Base-by-base conservation (phyloP, 2,113 vertebrate species). In the Dromas ardeola region DNA sequence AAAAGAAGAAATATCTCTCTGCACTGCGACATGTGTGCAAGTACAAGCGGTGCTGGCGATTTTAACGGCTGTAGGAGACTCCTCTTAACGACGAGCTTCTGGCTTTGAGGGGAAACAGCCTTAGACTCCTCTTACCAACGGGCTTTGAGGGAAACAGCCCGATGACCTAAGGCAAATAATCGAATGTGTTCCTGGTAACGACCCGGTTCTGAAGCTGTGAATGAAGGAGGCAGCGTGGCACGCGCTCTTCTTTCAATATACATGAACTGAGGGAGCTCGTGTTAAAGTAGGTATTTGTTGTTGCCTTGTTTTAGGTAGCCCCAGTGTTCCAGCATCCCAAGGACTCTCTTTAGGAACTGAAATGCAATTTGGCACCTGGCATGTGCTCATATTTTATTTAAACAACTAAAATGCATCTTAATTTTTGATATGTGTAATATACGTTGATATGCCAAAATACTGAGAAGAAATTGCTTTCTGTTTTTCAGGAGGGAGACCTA, bases 161-260 rank as follows among this genome's bases (percentile, higher is more conserved):
- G 3, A 22, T 6, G 11, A 4, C 29, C 58, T 26, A 4, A 1
- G 3, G 45, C 5, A 13, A 15, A 36, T 15, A 43, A 1, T 32
- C 6, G 1, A 13, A 0, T 0, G 18, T 10, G 43, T 15, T 43
- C 8, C 69, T 27, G 53, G 6, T 16, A 23, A 9, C 3, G 19
- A 4, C 15, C 45, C 1, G 2, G 22, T 15, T 45, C 38, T 6
- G 14, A 5, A 18, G 55, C 36, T 47, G 50, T 3, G 43, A 19
- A 5, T 3, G 13, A 6, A 4, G 36, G 43, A 58, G 17, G 62
- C 18, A 12, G 21, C 11, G 11, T n/a, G 53, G 53, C 52, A 23
- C 2, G 1, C 5, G 53, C 32, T 63, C 53, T 12, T 26, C 79
- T 47, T 59, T 5, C 47, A 76, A 2, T 1, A 29, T 2, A 4